Base-by-base conservation (phyloP, 2,888 invertebrate species). In the Poecilus cupreus region DNA sequence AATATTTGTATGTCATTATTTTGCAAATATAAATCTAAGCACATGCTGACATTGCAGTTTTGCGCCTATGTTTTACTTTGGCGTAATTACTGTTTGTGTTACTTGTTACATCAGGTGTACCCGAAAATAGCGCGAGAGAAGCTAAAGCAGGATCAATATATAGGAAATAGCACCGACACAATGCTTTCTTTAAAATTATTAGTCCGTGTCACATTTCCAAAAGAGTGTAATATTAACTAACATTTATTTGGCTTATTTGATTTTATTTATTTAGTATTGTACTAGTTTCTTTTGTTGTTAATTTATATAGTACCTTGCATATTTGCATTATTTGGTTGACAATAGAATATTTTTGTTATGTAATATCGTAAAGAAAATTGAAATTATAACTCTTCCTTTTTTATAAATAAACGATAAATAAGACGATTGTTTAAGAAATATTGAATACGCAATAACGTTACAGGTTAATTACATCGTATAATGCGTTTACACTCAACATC, bases 61-160 rank as follows among this genome's bases (percentile, higher is more conserved):
- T 32, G 13, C 18, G 18, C 4, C 43, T 72, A n/a, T 22, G 46
- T 32, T 72, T 6, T 37, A 51, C 51, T 18, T 51, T 13, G 64
- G 37, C 37, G 64, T 68, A 68, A 68, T 68, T 68, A 11, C 16
- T 46, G 78, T 13, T 75, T 54, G 46, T 77, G 18, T 54, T 37
- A 24, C 37, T n/a, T 77, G 60, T 57, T 83, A 80, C 78, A 83
- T 82, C 72, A 74, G 80, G 72, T 60, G 74, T 43, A 57, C 78
- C 83, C 83, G 57, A 82, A 83, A 83, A 83, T 83, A 83, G 83
- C 83, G 82, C 83, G 13, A 49, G 72, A 80, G 32, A 6, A 32
- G 64, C 82, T 80, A 8, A 6, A 32, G 64, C 82, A 77, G 76
- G 80, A 83, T 83, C 83, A 80, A 83, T 82, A 82, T 37, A 24